Conservation (phyloP, 2,113 vertebrate species). For the Alethe diademata region DNA sequence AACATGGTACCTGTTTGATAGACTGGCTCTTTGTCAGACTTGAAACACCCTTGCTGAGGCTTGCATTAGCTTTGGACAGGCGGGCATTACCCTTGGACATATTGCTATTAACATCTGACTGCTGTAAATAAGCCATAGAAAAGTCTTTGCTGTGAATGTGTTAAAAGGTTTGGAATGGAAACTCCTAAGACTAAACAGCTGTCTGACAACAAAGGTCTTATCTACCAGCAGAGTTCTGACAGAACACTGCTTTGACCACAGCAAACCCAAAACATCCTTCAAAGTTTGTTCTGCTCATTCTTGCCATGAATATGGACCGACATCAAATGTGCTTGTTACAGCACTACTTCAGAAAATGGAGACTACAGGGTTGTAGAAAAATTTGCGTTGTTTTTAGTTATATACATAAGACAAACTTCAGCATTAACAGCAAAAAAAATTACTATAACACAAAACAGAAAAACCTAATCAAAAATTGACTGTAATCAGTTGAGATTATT, state of each 20-base stretch:
- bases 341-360: background rate
- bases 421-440: background rate
- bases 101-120: constrained; percentile 61
- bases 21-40: constrained; percentile 77
- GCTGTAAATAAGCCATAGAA: constrained; percentile 72
- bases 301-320: background rate
- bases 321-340: background rate
- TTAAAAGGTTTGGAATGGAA: background rate
- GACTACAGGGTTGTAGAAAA: background rate
- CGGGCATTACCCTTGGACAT: constrained; percentile 66
- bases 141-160: constrained; percentile 7
- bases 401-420: background rate
- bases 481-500: background rate
- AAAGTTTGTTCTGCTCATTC: background rate
- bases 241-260: rapidly evolving
- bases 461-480: background rate
- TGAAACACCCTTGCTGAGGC: constrained; percentile 64
- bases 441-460: background rate
- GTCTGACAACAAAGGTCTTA: background rate
- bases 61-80: constrained; percentile 72
- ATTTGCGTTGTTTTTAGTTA: background rate
- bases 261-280: background rate
- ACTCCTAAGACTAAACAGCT: background rate
- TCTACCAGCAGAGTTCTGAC: background rate
- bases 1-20: constrained; percentile 71